Base-by-base conservation (phyloP, 2,888 invertebrate species). In the Acronicta leporina region DNA sequence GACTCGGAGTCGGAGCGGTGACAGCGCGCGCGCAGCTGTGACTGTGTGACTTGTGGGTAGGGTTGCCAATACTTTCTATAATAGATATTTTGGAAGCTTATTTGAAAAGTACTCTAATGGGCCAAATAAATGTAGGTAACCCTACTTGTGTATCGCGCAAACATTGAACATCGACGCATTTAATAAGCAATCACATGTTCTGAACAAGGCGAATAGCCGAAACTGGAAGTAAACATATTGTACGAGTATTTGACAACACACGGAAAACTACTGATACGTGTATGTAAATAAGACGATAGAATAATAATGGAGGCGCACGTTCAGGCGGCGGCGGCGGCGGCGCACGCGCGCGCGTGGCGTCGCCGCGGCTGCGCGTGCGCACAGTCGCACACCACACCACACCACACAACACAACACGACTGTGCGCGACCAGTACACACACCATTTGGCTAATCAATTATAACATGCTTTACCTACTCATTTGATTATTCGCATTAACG, bases 401-500 rank as follows among this genome's bases (percentile, higher is more conserved):
- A n/a, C n/a, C n/a, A n/a, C n/a, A n/a, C n/a, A n/a, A n/a, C n/a
- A n/a, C n/a, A n/a, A n/a, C n/a, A n/a, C n/a, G n/a, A n/a, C n/a
- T n/a, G n/a, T n/a, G n/a, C n/a, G n/a, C n/a, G n/a, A n/a, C n/a
- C n/a, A n/a, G n/a, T n/a, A 8, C 44, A 35, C 43, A 13, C 52
- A 40, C 14, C 51, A 66, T 46, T 50, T 14, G 58, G 30, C 49
- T 30, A 73, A 61, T 68, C 74, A 68, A 69, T 70, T 55, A 30
- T 38, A 41, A 40, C 55, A 27, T 50, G 74, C 44, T 41, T 60
- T 53, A 68, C n/a, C n/a, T n/a, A n/a, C n/a, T n/a, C n/a, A n/a
- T 49, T 47, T 44, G 47, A 60, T 68, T 68, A 68, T 73, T 50
- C 68, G 53, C 50, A 44, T 20, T 51, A 33, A 47, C 74, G 68